Evolutionary conservation across 1,140 invertebrate genomes (phyloP), one percentile per base, ranked within the genome.

Genomic region (Drosophila kohkoa): DNA sequence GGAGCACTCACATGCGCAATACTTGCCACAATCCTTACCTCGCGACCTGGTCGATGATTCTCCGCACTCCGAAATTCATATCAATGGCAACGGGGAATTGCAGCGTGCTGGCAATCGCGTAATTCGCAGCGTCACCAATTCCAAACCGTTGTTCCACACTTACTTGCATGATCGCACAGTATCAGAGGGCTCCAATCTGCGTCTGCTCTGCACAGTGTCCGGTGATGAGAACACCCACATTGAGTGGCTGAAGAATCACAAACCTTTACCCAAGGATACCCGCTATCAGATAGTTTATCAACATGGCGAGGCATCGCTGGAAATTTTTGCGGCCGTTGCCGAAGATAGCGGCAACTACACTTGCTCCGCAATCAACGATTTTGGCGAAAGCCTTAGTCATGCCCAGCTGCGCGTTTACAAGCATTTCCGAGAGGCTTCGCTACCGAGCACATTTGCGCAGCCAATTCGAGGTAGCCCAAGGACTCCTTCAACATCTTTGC

Each of bases 191-290:
- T 95, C 95, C 25, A 93, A 95, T 72, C 95, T 97, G 1, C 96
- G 96, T 82, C 92, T 99, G n/a, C 95, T 96, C 2, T 99, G 98
- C 89, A 96, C 96, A 64, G 95, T 98, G 1, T 94, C 98, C 54
- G 96, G 96, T n/a, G 77, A 90, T 58, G 94, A 96, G 0, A 96
- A 97, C 77, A 96, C 97, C 0, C 94, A 94, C 51, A 93, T 99
- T 2, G 95, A 95, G 74, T 99, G 97, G 97, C 95, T 95, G 13
- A 98, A 96, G 90, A 96, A 98, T 90, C 95, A 95, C 5, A 91
- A 94, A 46, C 92, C 94, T n/a, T 73, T 96, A 4, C 82, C 91
- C 75, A 49, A 28, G 43, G 93, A 87, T 91, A 94, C 80, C 85
- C 93, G 94, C 64, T 96, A 94, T 85, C 93, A 93, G 76, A 95